phyloP scores from a whole-genome alignment of 2,113 vertebrate species.

The Albula glossodonta region DNA sequence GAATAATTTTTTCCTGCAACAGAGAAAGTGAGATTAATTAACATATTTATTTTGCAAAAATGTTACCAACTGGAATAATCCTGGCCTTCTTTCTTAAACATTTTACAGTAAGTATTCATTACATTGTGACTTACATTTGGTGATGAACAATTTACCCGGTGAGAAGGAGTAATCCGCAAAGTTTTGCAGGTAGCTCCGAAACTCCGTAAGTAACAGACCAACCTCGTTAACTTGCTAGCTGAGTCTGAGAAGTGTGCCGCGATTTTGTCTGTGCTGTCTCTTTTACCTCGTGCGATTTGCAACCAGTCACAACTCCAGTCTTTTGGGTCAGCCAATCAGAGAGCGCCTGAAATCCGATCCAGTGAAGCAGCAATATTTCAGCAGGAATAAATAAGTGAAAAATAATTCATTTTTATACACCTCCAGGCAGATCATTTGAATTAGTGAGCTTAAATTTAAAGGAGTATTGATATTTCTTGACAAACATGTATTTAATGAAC shows the following conservation, averaged over 20 bases:
- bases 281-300: conserved; percentile 38
- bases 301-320: conserved; percentile 40
- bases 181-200: not conserved
- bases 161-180: not conserved
- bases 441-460: too few relatives aligned
- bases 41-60: not conserved
- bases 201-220: not conserved
- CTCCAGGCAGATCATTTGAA: too few relatives aligned
- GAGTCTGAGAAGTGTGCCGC: not conserved
- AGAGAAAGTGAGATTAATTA: conserved; percentile 5
- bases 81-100: not conserved
- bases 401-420: too few relatives aligned
- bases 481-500: too few relatives aligned
- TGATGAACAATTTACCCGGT: not conserved
- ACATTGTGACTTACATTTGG: not conserved
- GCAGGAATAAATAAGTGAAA: not conserved
- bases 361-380: not conserved
- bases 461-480: too few relatives aligned
- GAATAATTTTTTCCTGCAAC: conserved; percentile 39
- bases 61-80: not conserved
- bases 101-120: not conserved
- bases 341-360: conserved; percentile 33
- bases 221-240: not conserved
- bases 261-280: conserved; percentile 34
- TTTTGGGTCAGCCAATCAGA: conserved; percentile 58